Conservation (phyloP, 2,888 invertebrate species). For the Eupithecia subfuscata region DNA sequence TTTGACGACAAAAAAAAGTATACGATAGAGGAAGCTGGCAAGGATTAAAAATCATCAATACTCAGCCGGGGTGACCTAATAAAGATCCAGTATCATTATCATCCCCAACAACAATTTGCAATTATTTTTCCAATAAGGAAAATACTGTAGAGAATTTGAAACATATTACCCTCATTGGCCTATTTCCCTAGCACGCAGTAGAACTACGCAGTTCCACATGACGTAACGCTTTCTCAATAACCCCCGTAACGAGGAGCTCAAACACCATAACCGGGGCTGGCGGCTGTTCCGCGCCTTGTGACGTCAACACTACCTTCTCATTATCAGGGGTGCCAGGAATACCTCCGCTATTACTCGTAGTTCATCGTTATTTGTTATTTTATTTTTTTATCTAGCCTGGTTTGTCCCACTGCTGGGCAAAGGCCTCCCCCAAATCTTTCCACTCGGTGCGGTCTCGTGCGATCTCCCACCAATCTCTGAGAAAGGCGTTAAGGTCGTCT, state of each 20-base stretch:
- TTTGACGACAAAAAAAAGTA: neutral
- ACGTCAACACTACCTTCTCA: slow-evolving; percentile 21
- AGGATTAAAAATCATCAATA: neutral
- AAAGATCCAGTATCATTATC: neutral
- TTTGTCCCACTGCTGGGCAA: too few species aligned
- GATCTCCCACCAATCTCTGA: too few species aligned
- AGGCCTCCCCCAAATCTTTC: too few species aligned
- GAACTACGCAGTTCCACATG: slow-evolving; percentile 15
- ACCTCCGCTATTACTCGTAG: too few species aligned
- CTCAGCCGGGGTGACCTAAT: too few species aligned
- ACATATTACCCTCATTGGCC: neutral
- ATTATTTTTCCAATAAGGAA: neutral
- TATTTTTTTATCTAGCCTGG: too few species aligned
- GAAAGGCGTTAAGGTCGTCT: too few species aligned
- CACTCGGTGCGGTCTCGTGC: too few species aligned
- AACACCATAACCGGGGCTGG: slow-evolving; percentile 31
- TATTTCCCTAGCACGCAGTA: neutral
- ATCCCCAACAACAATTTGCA: neutral
- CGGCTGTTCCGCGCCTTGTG: slow-evolving; percentile 27
- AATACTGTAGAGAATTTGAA: neutral
- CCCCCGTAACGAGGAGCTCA: slow-evolving; percentile 30
- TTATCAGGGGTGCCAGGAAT: neutral
- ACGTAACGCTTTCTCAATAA: slow-evolving; percentile 27
- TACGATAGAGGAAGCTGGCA: neutral
- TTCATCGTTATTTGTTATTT: too few species aligned